These are phyloP conservation scores for Chymomyza fuscimana DNA, from an alignment of 2,888 invertebrate genomes.

Conservation along the genomic window DNA sequence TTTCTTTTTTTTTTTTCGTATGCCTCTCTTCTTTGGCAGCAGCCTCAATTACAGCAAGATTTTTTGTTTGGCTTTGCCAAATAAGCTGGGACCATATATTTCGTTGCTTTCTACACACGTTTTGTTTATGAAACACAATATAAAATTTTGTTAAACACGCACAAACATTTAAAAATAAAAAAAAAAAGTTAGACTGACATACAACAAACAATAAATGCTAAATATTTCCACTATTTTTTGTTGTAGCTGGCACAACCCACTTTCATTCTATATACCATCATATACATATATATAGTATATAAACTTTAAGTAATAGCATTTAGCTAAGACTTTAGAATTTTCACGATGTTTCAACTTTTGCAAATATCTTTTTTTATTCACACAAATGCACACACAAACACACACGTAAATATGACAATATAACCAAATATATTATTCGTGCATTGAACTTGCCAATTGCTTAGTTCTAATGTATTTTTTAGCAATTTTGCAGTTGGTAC, in stretches of 20 bases:
- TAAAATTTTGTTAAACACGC: not conserved
- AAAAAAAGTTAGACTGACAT: not conserved
- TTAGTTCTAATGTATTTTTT: slow-evolving; percentile 19
- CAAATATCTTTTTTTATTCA: slow-evolving; percentile 54
- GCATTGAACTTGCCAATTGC: slow-evolving; percentile 71
- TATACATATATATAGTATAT: not conserved
- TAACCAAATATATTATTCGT: slow-evolving; percentile 73
- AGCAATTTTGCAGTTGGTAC: not conserved
- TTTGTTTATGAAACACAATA: slow-evolving; percentile 8
- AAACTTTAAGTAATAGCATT: not conserved
- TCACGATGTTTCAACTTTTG: slow-evolving; percentile 54
- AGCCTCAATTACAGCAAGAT: not conserved
- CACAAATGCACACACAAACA: slow-evolving; percentile 22
- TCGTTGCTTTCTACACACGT: slow-evolving; percentile 12
- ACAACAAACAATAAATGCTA: not conserved
- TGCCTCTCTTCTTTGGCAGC: slow-evolving; percentile 50
- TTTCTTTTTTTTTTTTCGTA: slow-evolving; percentile 51
- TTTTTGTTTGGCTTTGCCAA: slow-evolving; percentile 18
- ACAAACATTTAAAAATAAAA: not conserved
- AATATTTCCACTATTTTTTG: not conserved
- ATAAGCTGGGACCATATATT: not conserved
- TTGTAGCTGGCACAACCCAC: slow-evolving; percentile 1
- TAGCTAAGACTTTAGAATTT: slow-evolving; percentile 42
- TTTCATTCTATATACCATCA: not conserved
- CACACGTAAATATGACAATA: slow-evolving; percentile 39